Percentiles rank a stretch among this genome's conserved stretches.
phyloP scores from a whole-genome alignment of 2,113 vertebrate genomes.

The Meles meles region DNA sequence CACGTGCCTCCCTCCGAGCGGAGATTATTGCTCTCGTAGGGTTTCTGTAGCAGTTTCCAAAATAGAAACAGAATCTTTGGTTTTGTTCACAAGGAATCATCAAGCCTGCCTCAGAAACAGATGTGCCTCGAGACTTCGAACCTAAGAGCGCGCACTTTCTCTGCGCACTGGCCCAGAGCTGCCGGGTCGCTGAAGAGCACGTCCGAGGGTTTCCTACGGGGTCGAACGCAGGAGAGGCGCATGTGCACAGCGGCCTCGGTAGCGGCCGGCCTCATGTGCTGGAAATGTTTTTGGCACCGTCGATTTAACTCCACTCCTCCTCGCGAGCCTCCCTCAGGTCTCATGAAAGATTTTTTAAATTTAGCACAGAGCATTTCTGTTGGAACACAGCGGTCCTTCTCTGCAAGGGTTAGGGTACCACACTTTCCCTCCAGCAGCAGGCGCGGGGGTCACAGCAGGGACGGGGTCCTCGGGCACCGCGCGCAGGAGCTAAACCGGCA shows the following conservation, averaged over 20 bases:
- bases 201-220: not conserved
- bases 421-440: not conserved
- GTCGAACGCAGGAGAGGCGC: rapidly evolving
- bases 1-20: not conserved
- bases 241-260: not conserved
- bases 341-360: not conserved
- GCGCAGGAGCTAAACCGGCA: rapidly evolving
- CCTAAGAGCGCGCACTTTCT: not conserved
- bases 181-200: not conserved
- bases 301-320: not conserved
- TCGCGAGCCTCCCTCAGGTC: not conserved
- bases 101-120: slow-evolving; percentile 40
- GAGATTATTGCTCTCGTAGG: not conserved
- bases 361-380: not conserved
- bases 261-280: not conserved
- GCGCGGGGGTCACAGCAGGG: rapidly evolving
- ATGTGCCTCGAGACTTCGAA: not conserved
- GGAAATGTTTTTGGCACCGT: not conserved
- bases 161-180: rapidly evolving
- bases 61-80: slow-evolving; percentile 52
- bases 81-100: slow-evolving; percentile 62
- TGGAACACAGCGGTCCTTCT: not conserved
- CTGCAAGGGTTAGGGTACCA: not conserved
- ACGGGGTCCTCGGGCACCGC: not conserved
- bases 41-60: slow-evolving; percentile 41